These are phyloP conservation scores for Poliocrania exsul DNA, from an alignment of 2,797 vertebrate genomes.

Conservation along the genomic window DNA sequence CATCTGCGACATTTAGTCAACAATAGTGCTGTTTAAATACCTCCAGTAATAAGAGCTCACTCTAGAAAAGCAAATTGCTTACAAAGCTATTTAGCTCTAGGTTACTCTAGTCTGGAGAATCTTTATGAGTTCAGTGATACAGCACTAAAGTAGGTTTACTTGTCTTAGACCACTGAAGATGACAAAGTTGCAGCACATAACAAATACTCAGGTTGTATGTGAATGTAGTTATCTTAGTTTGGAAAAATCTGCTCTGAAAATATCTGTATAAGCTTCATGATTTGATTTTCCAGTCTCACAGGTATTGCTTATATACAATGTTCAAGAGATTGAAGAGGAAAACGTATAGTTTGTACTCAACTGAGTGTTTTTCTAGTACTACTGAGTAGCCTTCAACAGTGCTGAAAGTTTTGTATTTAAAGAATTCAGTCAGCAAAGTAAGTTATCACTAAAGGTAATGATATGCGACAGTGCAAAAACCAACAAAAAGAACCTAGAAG, in stretches of 20 bases:
- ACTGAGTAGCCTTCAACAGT: neutral
- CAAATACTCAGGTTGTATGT: neutral
- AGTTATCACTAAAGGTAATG: neutral
- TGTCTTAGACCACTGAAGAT: neutral
- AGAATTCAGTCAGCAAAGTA: neutral
- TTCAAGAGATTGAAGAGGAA: neutral
- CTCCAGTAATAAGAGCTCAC: neutral
- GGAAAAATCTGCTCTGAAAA: neutral
- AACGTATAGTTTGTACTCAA: neutral
- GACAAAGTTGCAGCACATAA: neutral
- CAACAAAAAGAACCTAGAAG: neutral
- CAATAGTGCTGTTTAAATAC: neutral
- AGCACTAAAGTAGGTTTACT: neutral
- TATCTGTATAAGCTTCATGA: neutral
- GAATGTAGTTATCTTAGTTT: neutral
- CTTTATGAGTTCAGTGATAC: neutral
- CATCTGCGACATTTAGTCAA: neutral
- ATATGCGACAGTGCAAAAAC: neutral
- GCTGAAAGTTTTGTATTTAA: neutral
- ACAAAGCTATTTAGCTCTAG: neutral
- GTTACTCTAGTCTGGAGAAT: neutral
- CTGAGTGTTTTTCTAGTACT: neutral
- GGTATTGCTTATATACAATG: neutral
- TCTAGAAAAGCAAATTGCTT: neutral
- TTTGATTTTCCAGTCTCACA: neutral